These are phyloP conservation scores for Xenus cinereus DNA, from an alignment of 2,113 vertebrate species.

Conservation along the genomic window DNA sequence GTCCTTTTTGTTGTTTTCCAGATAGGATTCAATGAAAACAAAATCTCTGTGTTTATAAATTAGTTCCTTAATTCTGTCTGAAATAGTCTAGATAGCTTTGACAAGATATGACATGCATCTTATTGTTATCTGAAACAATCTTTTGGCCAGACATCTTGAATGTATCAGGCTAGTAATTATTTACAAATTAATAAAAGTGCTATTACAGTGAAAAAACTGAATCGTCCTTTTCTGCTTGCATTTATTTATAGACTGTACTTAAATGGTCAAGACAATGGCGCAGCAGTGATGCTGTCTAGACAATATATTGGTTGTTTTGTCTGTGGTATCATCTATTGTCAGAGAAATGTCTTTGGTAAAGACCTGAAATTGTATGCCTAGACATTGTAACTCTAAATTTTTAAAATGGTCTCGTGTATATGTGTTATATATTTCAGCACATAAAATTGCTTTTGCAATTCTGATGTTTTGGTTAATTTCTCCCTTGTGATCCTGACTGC, in stretches of 20 bases:
- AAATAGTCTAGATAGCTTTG: neutral
- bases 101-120: neutral
- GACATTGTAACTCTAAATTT: neutral
- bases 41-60: neutral
- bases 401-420: neutral
- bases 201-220: neutral
- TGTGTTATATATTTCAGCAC: neutral
- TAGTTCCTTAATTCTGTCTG: neutral
- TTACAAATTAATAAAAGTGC: neutral
- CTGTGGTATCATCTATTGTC: neutral
- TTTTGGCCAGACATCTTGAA: neutral
- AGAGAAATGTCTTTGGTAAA: neutral
- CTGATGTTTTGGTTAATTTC: neutral
- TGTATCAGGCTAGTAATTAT: neutral
- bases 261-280: neutral
- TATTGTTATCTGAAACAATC: neutral
- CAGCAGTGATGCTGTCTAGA: slow-evolving; percentile 22
- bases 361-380: neutral
- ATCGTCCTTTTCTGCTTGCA: neutral
- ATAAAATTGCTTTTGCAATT: neutral
- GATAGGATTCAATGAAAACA: neutral
- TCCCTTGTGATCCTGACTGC: neutral
- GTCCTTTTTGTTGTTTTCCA: neutral
- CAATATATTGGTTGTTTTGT: slow-evolving; percentile 30
- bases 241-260: neutral